phyloP scores from a whole-genome alignment of 2,797 vertebrate genomes.

The Eulemur coronatus region DNA sequence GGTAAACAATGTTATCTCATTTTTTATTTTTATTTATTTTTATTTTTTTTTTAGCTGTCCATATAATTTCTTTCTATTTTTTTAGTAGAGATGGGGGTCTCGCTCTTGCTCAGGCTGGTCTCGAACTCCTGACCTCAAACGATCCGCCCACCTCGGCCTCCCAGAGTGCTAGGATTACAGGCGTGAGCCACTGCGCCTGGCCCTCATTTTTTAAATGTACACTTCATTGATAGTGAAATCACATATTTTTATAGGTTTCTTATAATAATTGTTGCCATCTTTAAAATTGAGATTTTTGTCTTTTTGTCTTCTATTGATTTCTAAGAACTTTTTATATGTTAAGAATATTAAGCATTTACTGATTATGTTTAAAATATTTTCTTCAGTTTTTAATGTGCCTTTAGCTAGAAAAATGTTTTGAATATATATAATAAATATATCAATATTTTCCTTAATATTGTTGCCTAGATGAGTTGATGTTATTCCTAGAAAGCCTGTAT shows the following conservation, averaged over 20 bases:
- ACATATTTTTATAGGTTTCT: neutral
- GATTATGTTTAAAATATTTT: constrained; percentile 16
- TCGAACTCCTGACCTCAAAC: no score
- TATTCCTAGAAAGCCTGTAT: neutral
- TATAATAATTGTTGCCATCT: neutral
- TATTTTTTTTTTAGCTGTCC: no score
- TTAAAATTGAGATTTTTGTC: neutral
- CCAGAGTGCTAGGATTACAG: no score
- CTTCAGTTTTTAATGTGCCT: neutral
- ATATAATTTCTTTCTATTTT: no score
- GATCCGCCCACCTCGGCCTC: no score
- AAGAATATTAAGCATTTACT: neutral
- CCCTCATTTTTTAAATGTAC: neutral
- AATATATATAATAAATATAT: neutral
- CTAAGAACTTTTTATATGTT: neutral
- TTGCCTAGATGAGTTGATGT: neutral
- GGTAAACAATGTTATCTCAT: neutral
- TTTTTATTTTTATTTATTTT: constrained; percentile 9
- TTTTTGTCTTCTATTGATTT: neutral
- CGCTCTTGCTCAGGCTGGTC: no score
- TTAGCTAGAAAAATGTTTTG: constrained; percentile 3
- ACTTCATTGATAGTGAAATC: neutral
- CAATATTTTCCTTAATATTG: neutral
- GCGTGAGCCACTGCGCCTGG: no score
- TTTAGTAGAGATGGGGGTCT: no score